Evolutionary conservation across 2,797 vertebrate species (phyloP), one percentile per base, ranked within the genome.

Genomic region (Odontamblyopus rebecca): DNA sequence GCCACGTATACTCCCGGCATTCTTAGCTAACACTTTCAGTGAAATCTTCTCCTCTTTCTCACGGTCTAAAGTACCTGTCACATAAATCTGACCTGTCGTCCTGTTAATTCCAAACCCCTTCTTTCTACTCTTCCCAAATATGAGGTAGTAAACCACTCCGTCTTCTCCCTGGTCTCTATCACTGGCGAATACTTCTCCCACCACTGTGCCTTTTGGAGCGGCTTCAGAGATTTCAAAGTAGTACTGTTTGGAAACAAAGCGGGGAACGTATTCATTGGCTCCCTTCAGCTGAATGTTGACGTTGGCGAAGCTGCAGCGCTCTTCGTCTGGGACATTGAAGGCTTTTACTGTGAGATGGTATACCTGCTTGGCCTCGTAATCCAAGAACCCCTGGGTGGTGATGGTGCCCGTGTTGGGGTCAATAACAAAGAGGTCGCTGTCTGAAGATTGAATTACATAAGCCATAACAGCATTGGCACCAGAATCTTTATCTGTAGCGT

Each of bases 351-450:
- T 98, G 78, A 99, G 88, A 78, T 98, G 96, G 88, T 99, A 99
- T 76, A 95, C 95, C 90, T 99, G 97, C 82, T 96, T 98, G 32
- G 97, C 95, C 90, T 99, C 98, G 69, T 97, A 99, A 89, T 99
- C 98, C 80, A 99, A 91, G 89, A 99, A 99, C 15, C 98, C 98
- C 88, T 99, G 98, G n/a, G 98, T 99, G 68, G 96, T 99, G 84
- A 99, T 92, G 27, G 95, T 91, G 61, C 98, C 98, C 0, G 95
- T 97, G 87, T 99, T 99, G 6, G 98, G 98, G 88, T 98, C 96
- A 38, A 99, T 97, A 80, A 97, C 95, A 84, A 99, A 99, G 61
- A 98, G 95, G 86, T 99, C 98, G 0, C 96, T 98, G 89, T 99
- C 98, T 23, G 97, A 98, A 8, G 96, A 96, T 88, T 99, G 97